Base-by-base conservation (phyloP, 2,888 invertebrate species). In the Drosophila putrida region DNA sequence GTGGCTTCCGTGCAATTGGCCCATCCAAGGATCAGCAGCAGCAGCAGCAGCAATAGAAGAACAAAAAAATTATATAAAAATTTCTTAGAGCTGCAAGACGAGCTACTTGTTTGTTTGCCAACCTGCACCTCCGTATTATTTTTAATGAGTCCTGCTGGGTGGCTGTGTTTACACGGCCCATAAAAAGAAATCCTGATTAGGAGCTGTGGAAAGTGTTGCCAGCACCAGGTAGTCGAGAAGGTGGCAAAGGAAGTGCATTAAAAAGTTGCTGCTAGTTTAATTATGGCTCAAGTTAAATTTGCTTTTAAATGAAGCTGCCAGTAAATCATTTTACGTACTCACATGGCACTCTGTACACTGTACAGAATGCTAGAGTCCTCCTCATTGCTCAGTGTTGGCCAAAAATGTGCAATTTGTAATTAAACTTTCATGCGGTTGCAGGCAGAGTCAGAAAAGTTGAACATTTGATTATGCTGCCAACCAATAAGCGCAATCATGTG, bases 391-490 rank as follows among this genome's bases (percentile, higher is more conserved):
- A 67, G 59, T 73, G 73, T 57, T 61, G 35, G 41, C 50, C 57
- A 61, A 54, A 58, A 62, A 58, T 70, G 44, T 69, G 59, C 64
- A 78, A 72, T 70, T 72, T 78, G 78, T 80, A 80, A 80, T 80
- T 72, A 82, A 85, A 88, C 73, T 83, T 88, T 75, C 51, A 71
- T 85, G 75, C 59, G 71, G 78, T 71, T 76, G 36, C 41, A 36
- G 38, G 38, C 41, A 31, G 59, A 53, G 57, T 67, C 62, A 50
- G 58, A 76, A 86, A 81, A 81, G 86, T 88, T 88, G 67, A 65
- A 75, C 79, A 77, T 88, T 88, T 88, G 88, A 85, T 86, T 85
- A 82, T 82, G 79, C 75, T 69, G 71, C 75, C 73, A 75, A 81
- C 85, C 85, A 88, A 87, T 87, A 75, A 75, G 77, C 77, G 72